Conservation (phyloP, 2,888 invertebrate genomes). For the Tetragonisca angustula region DNA sequence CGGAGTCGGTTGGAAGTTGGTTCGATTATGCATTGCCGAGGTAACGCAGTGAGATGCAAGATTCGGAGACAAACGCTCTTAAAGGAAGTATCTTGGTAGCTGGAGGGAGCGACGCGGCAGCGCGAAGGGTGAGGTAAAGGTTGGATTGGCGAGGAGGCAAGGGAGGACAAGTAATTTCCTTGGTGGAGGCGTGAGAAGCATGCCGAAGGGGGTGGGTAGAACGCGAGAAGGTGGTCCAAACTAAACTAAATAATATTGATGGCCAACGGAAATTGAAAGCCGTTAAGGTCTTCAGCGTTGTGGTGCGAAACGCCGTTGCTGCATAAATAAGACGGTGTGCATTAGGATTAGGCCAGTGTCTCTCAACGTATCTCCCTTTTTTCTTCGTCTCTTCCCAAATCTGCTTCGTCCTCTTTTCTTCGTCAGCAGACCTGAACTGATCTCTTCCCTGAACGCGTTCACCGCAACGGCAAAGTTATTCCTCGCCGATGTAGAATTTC, state of each 20-base stretch:
- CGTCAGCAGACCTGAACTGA: not conserved
- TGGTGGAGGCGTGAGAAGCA: slow-evolving; percentile 82
- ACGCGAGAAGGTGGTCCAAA: slow-evolving; percentile 76
- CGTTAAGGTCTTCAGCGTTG: slow-evolving; percentile 82
- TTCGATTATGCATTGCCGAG: slow-evolving; percentile 38
- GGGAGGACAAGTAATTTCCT: slow-evolving; percentile 84
- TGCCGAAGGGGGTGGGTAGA: slow-evolving; percentile 75
- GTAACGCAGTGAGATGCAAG: slow-evolving; percentile 38
- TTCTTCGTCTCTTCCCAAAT: not conserved
- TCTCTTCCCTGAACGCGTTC: not conserved
- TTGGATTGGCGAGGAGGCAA: slow-evolving; percentile 56
- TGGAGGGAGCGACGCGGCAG: not conserved
- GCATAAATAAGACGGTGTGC: slow-evolving; percentile 82
- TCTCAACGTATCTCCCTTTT: slow-evolving; percentile 59
- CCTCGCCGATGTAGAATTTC: not conserved
- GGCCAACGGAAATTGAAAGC: slow-evolving; percentile 84
- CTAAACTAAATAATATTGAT: slow-evolving; percentile 84
- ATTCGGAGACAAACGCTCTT: slow-evolving; percentile 64
- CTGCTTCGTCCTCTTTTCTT: not conserved
- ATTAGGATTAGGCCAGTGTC: slow-evolving; percentile 80
- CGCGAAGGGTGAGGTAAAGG: slow-evolving; percentile 30
- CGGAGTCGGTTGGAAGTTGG: not conserved
- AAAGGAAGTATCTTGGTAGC: slow-evolving; percentile 54
- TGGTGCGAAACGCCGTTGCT: slow-evolving; percentile 78
- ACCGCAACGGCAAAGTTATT: not conserved